Evolutionary conservation across 35 echinoderm and acorn worm species (phyloP), one percentile per base, ranked within the genome.

Genomic region (Acanthaster planci): DNA sequence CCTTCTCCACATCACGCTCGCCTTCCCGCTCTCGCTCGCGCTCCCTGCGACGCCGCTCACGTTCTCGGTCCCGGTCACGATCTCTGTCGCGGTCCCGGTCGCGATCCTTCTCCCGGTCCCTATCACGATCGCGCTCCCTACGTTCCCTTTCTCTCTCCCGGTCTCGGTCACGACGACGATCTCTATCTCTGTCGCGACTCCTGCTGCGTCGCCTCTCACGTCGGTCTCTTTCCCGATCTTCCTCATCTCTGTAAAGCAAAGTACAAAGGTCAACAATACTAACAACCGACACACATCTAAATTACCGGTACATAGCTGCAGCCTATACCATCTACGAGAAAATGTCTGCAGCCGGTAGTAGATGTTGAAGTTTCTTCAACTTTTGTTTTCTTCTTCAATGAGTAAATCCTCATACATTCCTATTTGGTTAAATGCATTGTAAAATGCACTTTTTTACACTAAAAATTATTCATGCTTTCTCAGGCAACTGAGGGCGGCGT

Each of bases 211-310:
- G 38, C 14, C 60, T 8, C 37, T 77, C 60, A 0, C 60, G 14
- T 51, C 32, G 37, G 23, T 76, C 47, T 19, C 54, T 53, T 5
- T 76, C 77, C 31, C 55, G 59, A 30, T 60, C 86, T 39, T 60
- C 38, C 19, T 67, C 60, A 59, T 80, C 78, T 80, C 35, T 82
- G 27, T 72, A 31, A 51, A 68, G 60, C n/a, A 3, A 68, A 35
- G 18, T 23, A 68, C 60, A 68, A 68, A 68, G 60, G 60, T 57
- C 22, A 22, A 57, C 12, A 57, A 57, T 12, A 12, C 12, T 14
- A 14, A 22, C 12, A 57, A 12, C 55, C 12, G 22, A 57, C 55
- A 57, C 55, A 57, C 12, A 14, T 14, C 22, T 12, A 12, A 57
- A 14, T 57, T 57, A 14, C 12, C 22, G 12, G 12, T 57, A 57